Conservation (phyloP, 2,888 invertebrate species). For the Celastrina argiolus region DNA sequence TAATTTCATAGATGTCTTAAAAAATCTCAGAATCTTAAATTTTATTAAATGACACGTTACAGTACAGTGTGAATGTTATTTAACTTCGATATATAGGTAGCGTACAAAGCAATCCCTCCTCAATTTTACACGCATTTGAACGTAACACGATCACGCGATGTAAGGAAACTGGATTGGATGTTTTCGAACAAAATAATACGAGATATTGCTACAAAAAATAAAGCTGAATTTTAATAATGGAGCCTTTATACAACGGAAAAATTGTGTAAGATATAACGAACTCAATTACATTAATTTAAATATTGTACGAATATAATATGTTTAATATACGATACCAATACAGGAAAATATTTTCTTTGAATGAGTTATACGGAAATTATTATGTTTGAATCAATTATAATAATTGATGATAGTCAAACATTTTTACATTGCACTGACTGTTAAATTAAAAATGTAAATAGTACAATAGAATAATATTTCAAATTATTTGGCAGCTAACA, state of each 20-base stretch:
- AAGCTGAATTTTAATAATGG: conserved; percentile 17
- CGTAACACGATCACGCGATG: conserved; percentile 58
- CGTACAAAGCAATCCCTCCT: conserved; percentile 60
- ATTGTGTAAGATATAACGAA: conserved; percentile 11
- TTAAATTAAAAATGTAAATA: too few relatives aligned
- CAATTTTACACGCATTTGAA: conserved; percentile 72
- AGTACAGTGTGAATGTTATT: conserved; percentile 39
- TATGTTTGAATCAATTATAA: too few relatives aligned
- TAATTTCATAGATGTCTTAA: background rate
- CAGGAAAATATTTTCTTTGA: background rate
- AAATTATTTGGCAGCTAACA: too few relatives aligned
- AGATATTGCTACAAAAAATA: conserved; percentile 9
- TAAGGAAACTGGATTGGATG: conserved; percentile 35
- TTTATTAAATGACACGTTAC: conserved; percentile 37
- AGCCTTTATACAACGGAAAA: background rate
- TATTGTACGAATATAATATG: conserved; percentile 7
- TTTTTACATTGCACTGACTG: too few relatives aligned
- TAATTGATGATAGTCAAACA: too few relatives aligned
- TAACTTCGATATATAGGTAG: conserved; percentile 36
- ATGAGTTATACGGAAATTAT: too few relatives aligned
- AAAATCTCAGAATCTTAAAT: too few relatives aligned
- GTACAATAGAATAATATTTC: too few relatives aligned
- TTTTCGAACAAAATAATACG: conserved; percentile 25
- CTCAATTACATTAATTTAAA: background rate
- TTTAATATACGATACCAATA: background rate